These are phyloP conservation scores for Colletes gigas DNA, from an alignment of 1,140 invertebrate genomes.

Conservation along the genomic window DNA sequence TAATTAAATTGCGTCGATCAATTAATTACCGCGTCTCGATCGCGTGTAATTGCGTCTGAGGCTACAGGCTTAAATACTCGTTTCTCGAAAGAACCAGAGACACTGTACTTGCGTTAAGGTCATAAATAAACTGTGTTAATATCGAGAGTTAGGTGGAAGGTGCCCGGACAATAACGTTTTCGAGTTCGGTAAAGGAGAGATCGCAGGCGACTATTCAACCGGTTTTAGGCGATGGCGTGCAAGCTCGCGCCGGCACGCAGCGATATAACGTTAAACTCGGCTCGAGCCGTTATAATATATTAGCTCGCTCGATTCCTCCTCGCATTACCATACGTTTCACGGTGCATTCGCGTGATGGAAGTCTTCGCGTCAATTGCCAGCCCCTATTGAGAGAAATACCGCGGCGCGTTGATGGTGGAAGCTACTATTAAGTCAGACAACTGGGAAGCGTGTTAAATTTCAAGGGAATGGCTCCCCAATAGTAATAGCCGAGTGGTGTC, in stretches of 20 bases:
- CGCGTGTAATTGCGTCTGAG: too few relatives aligned
- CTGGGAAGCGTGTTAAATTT: constrained; percentile 59
- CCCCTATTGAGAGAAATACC: constrained; percentile 56
- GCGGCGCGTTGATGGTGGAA: constrained; percentile 40
- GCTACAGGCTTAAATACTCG: too few relatives aligned
- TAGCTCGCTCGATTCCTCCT: constrained; percentile 33
- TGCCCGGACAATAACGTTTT: background rate
- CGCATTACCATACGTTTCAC: constrained; percentile 48
- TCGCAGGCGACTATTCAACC: constrained; percentile 11
- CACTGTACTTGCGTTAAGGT: too few relatives aligned
- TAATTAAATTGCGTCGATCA: too few relatives aligned
- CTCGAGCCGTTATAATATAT: constrained; percentile 39
- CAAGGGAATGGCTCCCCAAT: constrained; percentile 58
- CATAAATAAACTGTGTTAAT: too few relatives aligned
- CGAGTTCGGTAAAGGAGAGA: too few relatives aligned
- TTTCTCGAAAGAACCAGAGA: too few relatives aligned
- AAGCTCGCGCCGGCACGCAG: background rate
- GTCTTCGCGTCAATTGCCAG: constrained; percentile 54
- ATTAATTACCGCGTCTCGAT: too few relatives aligned
- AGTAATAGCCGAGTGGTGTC: constrained; percentile 59
- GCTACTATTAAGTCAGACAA: constrained; percentile 63
- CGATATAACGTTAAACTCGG: constrained; percentile 24
- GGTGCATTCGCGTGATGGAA: constrained; percentile 45
- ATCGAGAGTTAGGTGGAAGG: too few relatives aligned
- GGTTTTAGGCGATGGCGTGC: constrained; percentile 24